A percentile compares a stretch with the other conserved stretches of the same genome.
These are phyloP conservation scores for Gymnocephalus cernua DNA, from an alignment of 2,113 vertebrate genomes.

Conservation along the genomic window DNA sequence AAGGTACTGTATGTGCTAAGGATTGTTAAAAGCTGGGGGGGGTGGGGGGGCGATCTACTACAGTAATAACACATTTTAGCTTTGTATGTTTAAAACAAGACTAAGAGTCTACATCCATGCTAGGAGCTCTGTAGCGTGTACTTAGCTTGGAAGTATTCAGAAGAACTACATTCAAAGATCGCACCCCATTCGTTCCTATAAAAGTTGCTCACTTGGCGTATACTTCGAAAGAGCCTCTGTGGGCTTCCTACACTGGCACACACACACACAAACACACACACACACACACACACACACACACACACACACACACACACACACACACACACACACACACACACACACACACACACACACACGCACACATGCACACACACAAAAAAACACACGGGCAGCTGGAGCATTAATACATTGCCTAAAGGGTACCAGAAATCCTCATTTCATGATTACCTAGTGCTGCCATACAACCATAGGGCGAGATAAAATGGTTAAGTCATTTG, in stretches of 20 bases:
- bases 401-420: background rate
- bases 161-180: background rate
- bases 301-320: too few species aligned
- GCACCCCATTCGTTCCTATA: background rate
- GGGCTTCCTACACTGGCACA: background rate
- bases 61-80: background rate
- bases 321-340: too few species aligned
- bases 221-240: background rate
- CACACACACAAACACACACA: background rate
- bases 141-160: background rate
- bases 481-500: conserved; percentile 35
- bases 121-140: background rate
- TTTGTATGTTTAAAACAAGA: background rate
- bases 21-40: background rate
- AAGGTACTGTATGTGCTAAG: background rate
- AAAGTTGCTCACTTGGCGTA: background rate
- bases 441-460: conserved; percentile 16
- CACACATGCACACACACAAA: background rate
- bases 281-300: too few species aligned
- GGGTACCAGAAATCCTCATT: conserved; percentile 37
- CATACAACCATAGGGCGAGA: conserved; percentile 24
- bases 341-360: too few species aligned
- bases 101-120: background rate
- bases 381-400: background rate
- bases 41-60: background rate